Evolutionary conservation across 2,797 vertebrate genomes (phyloP), one percentile per base, ranked within the genome.

Genomic region (Artibeus jamaicensis): DNA sequence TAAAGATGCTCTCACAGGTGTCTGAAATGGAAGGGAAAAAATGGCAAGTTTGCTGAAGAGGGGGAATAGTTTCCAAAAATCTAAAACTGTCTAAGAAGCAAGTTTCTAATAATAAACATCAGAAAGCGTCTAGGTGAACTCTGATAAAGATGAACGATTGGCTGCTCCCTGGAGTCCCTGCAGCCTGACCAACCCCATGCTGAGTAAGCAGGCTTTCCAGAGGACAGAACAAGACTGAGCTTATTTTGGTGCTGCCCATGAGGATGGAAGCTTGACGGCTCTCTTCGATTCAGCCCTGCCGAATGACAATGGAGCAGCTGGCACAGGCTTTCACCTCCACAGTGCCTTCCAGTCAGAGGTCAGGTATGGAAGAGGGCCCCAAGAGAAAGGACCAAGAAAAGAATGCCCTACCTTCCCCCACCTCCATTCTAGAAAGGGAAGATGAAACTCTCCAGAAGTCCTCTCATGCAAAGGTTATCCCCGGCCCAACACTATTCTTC

Each of bases 241-340:
- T 79, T 14, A 2, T 19, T 21, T n/a, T 4, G 0, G 6, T 53
- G n/a, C n/a, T 82, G 19, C 34, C 70, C 12, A 8, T 3, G 0
- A 5, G 67, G 74, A 6, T 18, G 59, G 74, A 50, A 71, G 26
- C 22, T 82, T 59, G 44, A 1, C 9, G 19, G 21, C 32, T 93
- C 89, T 22, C 26, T 86, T 32, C 48, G 19, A 76, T 34, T 93
- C n/a, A 86, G 16, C 2, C 2, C 34, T 84, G 5, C 4, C 3
- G 0, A 0, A 2, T 29, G 24, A 59, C 3, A 62, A 15, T n/a
- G 34, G 15, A 62, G 26, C 15, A 19, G 6, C 3, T 0, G 22
- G 2, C 1, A 3, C 19, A 34, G 55, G 42, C 15, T 29, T 55
- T 67, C 9, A 32, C 24, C 9, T 8, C 29, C 32, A 29, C 4